Evolutionary conservation across 2,113 vertebrate genomes (phyloP).

Genomic region (Bos indicus): DNA sequence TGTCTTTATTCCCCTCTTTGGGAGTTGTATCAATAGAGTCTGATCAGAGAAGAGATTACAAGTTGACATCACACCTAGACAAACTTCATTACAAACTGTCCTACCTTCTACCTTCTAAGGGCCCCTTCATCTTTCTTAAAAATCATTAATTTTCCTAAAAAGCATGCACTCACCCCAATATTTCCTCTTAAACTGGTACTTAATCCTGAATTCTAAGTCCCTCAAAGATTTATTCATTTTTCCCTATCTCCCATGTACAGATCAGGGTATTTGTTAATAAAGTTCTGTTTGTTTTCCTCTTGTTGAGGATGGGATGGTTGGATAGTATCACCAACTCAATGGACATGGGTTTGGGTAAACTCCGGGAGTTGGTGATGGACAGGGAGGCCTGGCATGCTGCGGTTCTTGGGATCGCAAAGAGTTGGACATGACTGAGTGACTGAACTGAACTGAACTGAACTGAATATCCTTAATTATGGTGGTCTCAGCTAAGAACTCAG

Average conservation of each 20-base stretch:
- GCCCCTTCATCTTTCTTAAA: neutral
- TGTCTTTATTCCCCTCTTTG: neutral
- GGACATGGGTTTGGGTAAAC: neutral
- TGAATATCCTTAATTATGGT: neutral
- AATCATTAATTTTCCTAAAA: neutral
- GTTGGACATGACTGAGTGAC: accelerated
- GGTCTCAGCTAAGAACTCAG: neutral
- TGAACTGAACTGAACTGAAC: neutral
- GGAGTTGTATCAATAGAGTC: neutral
- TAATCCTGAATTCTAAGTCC: neutral
- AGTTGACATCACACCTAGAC: neutral
- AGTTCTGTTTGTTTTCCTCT: neutral
- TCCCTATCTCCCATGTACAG: neutral
- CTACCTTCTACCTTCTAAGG: neutral
- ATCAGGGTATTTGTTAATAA: neutral
- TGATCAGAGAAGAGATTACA: neutral
- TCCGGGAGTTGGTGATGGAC: neutral
- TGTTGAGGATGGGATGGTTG: neutral
- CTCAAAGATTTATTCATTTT: neutral
- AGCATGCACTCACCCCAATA: neutral
- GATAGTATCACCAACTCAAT: neutral
- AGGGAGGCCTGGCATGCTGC: neutral
- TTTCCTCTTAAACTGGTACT: neutral
- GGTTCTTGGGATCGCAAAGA: neutral
- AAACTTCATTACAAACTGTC: neutral